Conservation (phyloP, 2,888 invertebrate genomes). For the Cinara cedri region DNA sequence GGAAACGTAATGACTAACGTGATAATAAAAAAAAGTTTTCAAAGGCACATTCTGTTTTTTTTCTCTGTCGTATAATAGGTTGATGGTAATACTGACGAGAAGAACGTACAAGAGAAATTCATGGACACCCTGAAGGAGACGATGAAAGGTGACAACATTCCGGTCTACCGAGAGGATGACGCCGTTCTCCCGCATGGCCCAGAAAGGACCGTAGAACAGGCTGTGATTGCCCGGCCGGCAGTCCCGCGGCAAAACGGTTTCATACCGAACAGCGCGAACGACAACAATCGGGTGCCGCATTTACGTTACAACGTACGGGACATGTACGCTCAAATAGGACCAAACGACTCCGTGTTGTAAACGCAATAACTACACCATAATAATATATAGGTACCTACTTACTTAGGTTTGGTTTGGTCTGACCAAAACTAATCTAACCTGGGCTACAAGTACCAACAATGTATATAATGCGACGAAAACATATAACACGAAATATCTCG, state of each 20-base stretch:
- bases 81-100: constrained; percentile 83
- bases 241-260: constrained; percentile 27
- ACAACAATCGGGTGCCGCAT: constrained; percentile 24
- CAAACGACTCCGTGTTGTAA: constrained; percentile 54
- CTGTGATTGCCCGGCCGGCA: neutral
- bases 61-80: constrained; percentile 66
- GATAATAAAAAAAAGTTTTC: no score
- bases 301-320: constrained; percentile 60
- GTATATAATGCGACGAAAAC: no score
- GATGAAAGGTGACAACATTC: constrained; percentile 63
- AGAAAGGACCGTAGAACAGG: neutral
- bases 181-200: neutral
- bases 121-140: constrained; percentile 73
- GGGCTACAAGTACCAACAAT: no score
- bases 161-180: neutral
- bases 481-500: no score
- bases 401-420: no score
- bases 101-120: constrained; percentile 79
- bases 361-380: no score
- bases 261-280: constrained; percentile 6
- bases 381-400: no score
- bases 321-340: constrained; percentile 65
- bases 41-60: neutral
- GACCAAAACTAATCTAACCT: no score
- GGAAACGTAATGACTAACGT: no score